phyloP scores from a whole-genome alignment of 2,888 invertebrate genomes.

The Caenorhabditis parvicauda region DNA sequence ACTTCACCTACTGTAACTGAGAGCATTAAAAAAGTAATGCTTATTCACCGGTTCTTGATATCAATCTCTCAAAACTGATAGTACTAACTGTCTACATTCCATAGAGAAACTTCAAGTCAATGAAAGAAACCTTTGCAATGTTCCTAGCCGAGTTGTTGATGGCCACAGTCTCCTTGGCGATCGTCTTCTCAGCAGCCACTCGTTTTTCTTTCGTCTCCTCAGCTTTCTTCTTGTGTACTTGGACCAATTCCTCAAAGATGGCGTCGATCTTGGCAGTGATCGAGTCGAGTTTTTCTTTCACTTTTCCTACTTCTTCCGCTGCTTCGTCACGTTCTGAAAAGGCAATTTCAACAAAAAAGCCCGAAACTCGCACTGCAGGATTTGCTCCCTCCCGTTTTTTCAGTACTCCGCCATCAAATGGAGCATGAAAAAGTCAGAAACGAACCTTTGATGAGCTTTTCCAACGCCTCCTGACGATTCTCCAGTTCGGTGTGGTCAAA shows the following conservation, averaged over 20 bases:
- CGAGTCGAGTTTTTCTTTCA: conserved; percentile 12
- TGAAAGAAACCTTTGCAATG: conserved; percentile 44
- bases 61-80: no score
- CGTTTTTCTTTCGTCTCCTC: conserved; percentile 5
- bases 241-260: conserved; percentile 8
- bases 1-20: no score
- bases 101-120: no score
- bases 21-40: no score
- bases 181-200: conserved; percentile 68
- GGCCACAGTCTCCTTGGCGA: conserved; percentile 66
- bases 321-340: conserved; percentile 15
- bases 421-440: no score
- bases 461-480: background rate
- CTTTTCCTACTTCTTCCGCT: conserved; percentile 3
- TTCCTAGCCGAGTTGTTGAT: conserved; percentile 68
- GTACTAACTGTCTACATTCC: no score
- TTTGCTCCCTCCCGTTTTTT: no score
- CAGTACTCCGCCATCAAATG: no score
- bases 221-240: conserved; percentile 68
- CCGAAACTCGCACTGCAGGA: no score
- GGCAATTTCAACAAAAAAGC: no score
- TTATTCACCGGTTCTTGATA: no score
- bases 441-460: background rate
- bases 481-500: conserved; percentile 25
- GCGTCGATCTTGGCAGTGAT: conserved; percentile 2